Percentiles rank a stretch among this genome's conserved stretches.
phyloP scores from a whole-genome alignment of 1,140 invertebrate species.

The Atta texana region DNA sequence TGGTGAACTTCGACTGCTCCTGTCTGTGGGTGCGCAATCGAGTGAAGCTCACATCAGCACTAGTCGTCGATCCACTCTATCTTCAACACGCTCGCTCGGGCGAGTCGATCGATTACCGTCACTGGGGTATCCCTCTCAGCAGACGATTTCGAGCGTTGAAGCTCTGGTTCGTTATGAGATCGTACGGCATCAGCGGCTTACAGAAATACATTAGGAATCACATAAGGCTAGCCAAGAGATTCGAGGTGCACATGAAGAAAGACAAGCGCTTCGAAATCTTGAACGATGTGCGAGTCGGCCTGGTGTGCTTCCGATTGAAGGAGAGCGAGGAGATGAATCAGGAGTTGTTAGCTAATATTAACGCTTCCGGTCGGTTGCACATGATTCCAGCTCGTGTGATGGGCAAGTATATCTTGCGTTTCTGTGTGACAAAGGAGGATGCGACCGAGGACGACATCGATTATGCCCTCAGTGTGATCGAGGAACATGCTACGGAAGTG shows the following conservation, averaged over 20 bases:
- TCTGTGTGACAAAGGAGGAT: slow-evolving; percentile 94
- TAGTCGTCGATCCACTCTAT: slow-evolving; percentile 98
- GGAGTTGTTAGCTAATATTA: slow-evolving; percentile 93
- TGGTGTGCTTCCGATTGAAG: slow-evolving; percentile 90
- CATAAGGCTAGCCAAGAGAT: slow-evolving; percentile 94
- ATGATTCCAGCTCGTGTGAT: slow-evolving; percentile 95
- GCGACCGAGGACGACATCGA: slow-evolving; percentile 92
- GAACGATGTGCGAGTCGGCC: slow-evolving; percentile 92
- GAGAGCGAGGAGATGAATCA: slow-evolving; percentile 93
- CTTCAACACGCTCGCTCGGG: slow-evolving; percentile 93
- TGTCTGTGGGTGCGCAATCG: slow-evolving; percentile 96
- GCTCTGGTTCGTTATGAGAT: slow-evolving; percentile 95
- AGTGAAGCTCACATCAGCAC: slow-evolving; percentile 95
- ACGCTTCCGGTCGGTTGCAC: slow-evolving; percentile 95
- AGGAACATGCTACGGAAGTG: slow-evolving; percentile 89
- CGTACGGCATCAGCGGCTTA: slow-evolving; percentile 93
- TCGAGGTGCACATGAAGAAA: slow-evolving; percentile 91
- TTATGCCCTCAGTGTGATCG: slow-evolving; percentile 92
- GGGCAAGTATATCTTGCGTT: slow-evolving; percentile 92
- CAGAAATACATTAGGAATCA: slow-evolving; percentile 95
- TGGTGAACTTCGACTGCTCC: slow-evolving; percentile 96
- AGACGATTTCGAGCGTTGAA: slow-evolving; percentile 95
- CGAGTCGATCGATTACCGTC: slow-evolving; percentile 93
- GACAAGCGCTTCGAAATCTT: slow-evolving; percentile 94
- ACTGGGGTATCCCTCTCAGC: slow-evolving; percentile 96